A percentile compares a stretch with the other conserved stretches of the same genome.
phyloP scores from a whole-genome alignment of 2,797 vertebrate species.

The Myiothlypis coronata region DNA sequence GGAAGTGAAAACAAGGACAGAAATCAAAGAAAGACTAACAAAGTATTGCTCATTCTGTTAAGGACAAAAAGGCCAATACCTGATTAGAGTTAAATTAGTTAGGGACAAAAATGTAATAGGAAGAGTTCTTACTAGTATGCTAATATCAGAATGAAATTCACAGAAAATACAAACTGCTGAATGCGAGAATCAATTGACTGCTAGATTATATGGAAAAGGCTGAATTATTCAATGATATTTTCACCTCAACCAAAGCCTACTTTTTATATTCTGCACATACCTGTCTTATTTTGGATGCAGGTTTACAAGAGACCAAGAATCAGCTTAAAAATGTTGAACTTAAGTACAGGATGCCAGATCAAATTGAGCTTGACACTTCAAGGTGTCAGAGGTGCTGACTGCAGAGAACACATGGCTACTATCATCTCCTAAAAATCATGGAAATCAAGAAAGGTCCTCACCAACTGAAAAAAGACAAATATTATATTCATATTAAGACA shows the following conservation, averaged over 20 bases:
- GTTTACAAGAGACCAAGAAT: neutral
- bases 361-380: too few species aligned
- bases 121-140: neutral
- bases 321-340: neutral
- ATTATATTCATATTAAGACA: neutral
- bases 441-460: neutral
- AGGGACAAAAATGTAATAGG: neutral
- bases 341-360: neutral
- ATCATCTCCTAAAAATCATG: neutral
- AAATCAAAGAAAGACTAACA: neutral
- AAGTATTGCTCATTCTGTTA: neutral
- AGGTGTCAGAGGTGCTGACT: too few species aligned
- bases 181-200: neutral
- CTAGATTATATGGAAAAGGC: neutral
- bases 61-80: neutral
- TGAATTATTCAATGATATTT: neutral
- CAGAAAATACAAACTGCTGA: neutral
- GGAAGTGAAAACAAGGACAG: neutral
- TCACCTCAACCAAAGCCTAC: neutral
- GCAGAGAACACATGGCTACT: neutral
- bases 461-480: neutral
- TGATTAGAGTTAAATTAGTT: neutral
- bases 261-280: neutral
- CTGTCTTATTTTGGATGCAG: neutral
- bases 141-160: neutral